Evolutionary conservation across 2,113 vertebrate genomes (phyloP).

Genomic region (Illadopsis cleaveri): DNA sequence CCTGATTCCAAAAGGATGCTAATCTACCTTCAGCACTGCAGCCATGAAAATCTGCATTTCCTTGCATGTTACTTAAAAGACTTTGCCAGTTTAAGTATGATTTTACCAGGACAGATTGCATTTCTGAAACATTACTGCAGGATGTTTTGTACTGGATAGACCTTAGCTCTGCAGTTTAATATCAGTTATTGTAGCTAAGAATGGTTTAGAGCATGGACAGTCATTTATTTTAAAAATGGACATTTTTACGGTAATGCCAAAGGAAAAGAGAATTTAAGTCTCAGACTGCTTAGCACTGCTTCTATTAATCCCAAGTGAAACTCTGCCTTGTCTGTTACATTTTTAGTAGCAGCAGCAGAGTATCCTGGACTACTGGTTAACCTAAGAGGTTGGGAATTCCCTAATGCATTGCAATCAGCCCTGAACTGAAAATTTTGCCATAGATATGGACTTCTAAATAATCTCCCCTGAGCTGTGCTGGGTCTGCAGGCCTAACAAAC

Average conservation of each 20-base stretch:
- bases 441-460: background rate
- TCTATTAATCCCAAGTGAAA: background rate
- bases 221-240: background rate
- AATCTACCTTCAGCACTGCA: background rate
- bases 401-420: background rate
- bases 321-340: background rate
- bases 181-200: background rate
- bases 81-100: background rate
- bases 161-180: background rate
- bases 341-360: background rate
- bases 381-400: background rate
- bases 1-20: background rate
- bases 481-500: background rate
- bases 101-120: background rate
- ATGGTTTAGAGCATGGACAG: background rate
- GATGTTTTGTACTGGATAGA: background rate
- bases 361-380: background rate
- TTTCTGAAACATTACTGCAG: background rate
- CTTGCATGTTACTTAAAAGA: background rate
- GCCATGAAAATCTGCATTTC: background rate
- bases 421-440: background rate
- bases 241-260: background rate
- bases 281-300: background rate
- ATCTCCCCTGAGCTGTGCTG: background rate
- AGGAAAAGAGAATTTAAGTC: background rate